These are phyloP conservation scores for Campaea margaritaria DNA, from an alignment of 2,888 invertebrate species.

Conservation along the genomic window DNA sequence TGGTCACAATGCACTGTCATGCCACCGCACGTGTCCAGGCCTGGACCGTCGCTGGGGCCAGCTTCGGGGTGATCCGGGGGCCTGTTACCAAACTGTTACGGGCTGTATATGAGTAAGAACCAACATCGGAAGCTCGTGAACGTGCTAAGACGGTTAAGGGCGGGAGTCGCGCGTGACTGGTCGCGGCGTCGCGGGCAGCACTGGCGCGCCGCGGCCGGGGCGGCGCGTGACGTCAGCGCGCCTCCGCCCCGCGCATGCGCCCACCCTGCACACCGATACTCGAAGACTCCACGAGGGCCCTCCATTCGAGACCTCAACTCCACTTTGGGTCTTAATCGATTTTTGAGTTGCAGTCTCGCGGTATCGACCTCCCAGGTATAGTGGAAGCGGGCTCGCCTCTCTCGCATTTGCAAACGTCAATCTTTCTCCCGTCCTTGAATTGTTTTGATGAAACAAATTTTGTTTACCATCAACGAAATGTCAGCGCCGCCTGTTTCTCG, in stretches of 20 bases:
- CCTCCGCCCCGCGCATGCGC: constrained; percentile 77
- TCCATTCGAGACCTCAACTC: constrained; percentile 82
- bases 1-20: constrained; percentile 48
- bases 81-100: constrained; percentile 45
- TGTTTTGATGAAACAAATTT: constrained; percentile 42
- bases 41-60: constrained; percentile 23
- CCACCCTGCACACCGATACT: constrained; percentile 56
- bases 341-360: constrained; percentile 80
- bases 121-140: constrained; percentile 77
- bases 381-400: constrained; percentile 27
- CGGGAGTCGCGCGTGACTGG: constrained; percentile 76
- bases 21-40: constrained; percentile 51
- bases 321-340: constrained; percentile 82
- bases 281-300: constrained; percentile 78
- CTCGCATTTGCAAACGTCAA: constrained; percentile 14
- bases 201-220: constrained; percentile 76
- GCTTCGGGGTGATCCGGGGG: constrained; percentile 38
- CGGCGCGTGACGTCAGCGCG: constrained; percentile 79
- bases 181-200: constrained; percentile 80
- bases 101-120: constrained; percentile 66
- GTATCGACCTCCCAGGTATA: constrained; percentile 74
- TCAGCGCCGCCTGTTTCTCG: constrained; percentile 23
- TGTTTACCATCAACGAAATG: constrained; percentile 34
- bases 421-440: constrained; percentile 24
- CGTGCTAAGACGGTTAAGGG: constrained; percentile 67